Evolutionary conservation across 1,140 invertebrate species (phyloP), one percentile per base, ranked within the genome.

Genomic region (Theocolax elegans): DNA sequence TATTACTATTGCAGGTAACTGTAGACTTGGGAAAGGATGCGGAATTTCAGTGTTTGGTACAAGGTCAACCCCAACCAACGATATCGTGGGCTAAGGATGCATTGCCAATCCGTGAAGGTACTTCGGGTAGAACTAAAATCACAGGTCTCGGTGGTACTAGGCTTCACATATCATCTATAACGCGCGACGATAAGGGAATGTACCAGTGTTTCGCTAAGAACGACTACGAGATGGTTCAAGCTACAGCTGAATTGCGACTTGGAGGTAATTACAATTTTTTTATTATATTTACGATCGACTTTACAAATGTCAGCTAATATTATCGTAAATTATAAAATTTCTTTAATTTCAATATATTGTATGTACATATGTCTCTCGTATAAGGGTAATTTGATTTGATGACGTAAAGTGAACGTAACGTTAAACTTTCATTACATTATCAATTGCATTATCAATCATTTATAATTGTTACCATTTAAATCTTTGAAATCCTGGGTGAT

Each of bases 121-220:
- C 76, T 7, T 80, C 85, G 1, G 80, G 83, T 2, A 76, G 85
- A 13, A 82, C 74, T 21, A 85, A 84, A 69, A 80, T 86, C 64
- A 76, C 75, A 3, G 84, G 81, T 2, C 78, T 76, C 56, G 79
- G 78, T 46, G 84, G 82, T 13, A 82, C 81, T 15, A 79, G 75
- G 40, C 74, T 86, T 15, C 82, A 79, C 75, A 90, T 96, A 74
- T 88, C 89, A 25, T 88, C 91, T 13, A 88, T 95, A 15, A 90
- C 90, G 25, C 90, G 91, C 72, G 90, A 93, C 56, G 94, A 96
- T 81, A 89, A 92, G 69, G 95, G 95, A 3, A 92, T 95, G 88
- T 97, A 96, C 85, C 95, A 96, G 75, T 98, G 96, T 81, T 92
- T 95, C 72, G 94, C 93, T 3, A 91, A 89, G 73, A 94, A 95